Conservation (phyloP, 1,140 invertebrate species). For the Drosophila nannoptera region DNA sequence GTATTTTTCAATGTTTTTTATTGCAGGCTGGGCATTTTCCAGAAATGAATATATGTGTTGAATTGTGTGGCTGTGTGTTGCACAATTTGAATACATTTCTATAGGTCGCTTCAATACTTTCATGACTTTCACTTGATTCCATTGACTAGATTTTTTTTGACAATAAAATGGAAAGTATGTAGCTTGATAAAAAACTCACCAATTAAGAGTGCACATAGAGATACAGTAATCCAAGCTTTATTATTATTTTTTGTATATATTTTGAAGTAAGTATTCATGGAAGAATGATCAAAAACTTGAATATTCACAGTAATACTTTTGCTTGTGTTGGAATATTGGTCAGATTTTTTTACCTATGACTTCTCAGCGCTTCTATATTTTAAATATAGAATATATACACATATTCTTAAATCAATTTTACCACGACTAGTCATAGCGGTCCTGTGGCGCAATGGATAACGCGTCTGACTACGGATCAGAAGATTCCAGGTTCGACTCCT, state of each 20-base stretch:
- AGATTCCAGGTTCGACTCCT: slow-evolving; percentile 87
- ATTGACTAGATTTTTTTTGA: background rate
- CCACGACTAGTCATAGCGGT: no score
- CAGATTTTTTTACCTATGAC: no score
- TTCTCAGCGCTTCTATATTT: no score
- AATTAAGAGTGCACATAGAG: no score
- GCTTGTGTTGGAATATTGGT: no score
- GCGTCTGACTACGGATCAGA: slow-evolving; percentile 87
- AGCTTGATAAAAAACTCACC: no score
- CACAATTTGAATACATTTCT: slow-evolving; percentile 28
- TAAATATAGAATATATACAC: background rate
- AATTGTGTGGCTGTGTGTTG: slow-evolving; percentile 6
- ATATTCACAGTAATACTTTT: no score
- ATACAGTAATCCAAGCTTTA: no score
- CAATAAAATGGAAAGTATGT: background rate
- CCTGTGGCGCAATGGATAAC: slow-evolving; percentile 87
- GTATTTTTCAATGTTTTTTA: slow-evolving; percentile 28
- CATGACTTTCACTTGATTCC: slow-evolving; percentile 18
- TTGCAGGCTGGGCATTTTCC: slow-evolving; percentile 37
- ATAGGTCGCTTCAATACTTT: slow-evolving; percentile 24
- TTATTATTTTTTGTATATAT: no score
- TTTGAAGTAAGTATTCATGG: no score
- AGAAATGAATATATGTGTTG: slow-evolving; percentile 6
- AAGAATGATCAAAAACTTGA: no score
- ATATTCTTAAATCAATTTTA: no score